These are phyloP conservation scores for Pseudachorutes palmiensis DNA, from an alignment of 1,140 invertebrate genomes.

Conservation along the genomic window DNA sequence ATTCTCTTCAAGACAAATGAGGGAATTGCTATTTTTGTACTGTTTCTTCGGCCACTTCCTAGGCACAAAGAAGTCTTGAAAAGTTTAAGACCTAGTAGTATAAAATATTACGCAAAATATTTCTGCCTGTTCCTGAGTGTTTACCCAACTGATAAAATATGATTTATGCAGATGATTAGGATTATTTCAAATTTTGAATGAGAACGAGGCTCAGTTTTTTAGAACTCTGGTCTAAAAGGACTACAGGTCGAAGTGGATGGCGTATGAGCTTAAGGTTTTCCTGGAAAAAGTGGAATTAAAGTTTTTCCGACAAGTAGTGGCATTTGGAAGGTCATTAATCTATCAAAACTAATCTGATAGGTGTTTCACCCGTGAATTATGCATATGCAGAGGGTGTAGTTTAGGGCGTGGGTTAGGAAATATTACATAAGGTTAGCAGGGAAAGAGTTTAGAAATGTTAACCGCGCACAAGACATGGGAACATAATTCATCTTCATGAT, in stretches of 20 bases:
- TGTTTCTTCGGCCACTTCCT: no score
- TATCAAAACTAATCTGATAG: slow-evolving; percentile 39
- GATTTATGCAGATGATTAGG: neutral
- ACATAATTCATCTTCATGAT: slow-evolving; percentile 9
- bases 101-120: slow-evolving; percentile 3
- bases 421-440: slow-evolving; percentile 8
- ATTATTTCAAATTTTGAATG: no score
- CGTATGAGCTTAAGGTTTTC: no score
- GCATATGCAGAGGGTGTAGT: slow-evolving; percentile 5
- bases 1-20: no score
- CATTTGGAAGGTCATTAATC: slow-evolving; percentile 37
- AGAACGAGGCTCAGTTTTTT: no score
- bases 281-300: slow-evolving; percentile 24
- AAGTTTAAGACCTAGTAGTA: neutral
- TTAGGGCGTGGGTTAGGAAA: slow-evolving; percentile 11
- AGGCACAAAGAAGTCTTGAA: no score
- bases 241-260: neutral
- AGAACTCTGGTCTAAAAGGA: no score
- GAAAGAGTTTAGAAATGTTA: neutral
- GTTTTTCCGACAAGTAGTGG: slow-evolving; percentile 26
- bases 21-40: neutral
- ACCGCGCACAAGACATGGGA: neutral
- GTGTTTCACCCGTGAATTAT: slow-evolving; percentile 30
- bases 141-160: slow-evolving; percentile 7
- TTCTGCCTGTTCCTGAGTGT: no score